Evolutionary conservation across 2,113 vertebrate species (phyloP).

Genomic region (Cyanistes caeruleus): DNA sequence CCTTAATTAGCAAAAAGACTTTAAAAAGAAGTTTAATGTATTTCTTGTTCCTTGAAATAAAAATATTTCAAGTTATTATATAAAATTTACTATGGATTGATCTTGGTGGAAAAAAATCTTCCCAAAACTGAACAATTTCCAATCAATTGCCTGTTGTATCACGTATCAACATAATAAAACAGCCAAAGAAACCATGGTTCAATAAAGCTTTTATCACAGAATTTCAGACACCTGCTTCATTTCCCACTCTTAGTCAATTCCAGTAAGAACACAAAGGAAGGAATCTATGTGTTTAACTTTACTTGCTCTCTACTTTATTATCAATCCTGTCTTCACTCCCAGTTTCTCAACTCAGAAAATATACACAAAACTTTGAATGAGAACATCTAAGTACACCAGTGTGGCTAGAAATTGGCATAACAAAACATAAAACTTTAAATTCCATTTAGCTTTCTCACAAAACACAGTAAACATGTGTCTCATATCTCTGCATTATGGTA

Average conservation of each 20-base stretch:
- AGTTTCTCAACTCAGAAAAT: background rate
- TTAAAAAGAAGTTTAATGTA: background rate
- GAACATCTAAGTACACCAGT: background rate
- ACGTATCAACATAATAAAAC: background rate
- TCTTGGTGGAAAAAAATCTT: background rate
- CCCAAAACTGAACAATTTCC: background rate
- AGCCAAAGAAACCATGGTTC: background rate
- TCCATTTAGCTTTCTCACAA: background rate
- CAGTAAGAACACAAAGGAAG: background rate
- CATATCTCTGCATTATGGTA: background rate
- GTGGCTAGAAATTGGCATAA: background rate
- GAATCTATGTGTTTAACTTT: background rate
- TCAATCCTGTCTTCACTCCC: background rate
- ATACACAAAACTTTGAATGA: background rate
- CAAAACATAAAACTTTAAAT: background rate
- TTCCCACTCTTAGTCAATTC: background rate
- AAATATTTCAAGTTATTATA: background rate
- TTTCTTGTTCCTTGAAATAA: background rate
- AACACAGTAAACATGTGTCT: background rate
- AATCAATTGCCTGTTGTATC: rapidly evolving
- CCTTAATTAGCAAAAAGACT: background rate
- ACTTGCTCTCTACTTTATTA: background rate
- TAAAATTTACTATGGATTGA: background rate
- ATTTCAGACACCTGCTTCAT: background rate
- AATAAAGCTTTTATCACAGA: background rate